A percentile compares a stretch with the other conserved stretches of the same genome.
phyloP scores from a whole-genome alignment of 2,888 invertebrate genomes.

The Teinopalpus imperialis region DNA sequence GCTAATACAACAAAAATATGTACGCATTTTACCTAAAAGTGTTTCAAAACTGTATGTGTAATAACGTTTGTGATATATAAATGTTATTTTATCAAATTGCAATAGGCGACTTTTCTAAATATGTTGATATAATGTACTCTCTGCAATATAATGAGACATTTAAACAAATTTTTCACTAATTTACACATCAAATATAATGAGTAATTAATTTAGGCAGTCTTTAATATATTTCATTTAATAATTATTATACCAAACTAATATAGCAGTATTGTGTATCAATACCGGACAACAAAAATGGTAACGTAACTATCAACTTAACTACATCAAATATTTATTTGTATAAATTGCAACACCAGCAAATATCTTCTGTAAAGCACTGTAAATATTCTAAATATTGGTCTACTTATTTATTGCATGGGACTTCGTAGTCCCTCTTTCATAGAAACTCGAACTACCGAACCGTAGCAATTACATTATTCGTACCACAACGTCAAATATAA shows the following conservation, averaged over 20 bases:
- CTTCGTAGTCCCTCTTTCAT: constrained; percentile 44
- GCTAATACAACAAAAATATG: constrained; percentile 77
- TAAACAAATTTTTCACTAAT: constrained; percentile 57
- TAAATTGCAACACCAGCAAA: constrained; percentile 71
- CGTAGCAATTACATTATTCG: constrained; percentile 50
- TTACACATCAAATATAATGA: constrained; percentile 67
- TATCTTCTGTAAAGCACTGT: constrained; percentile 71
- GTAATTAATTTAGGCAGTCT: constrained; percentile 81
- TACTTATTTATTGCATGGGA: constrained; percentile 75
- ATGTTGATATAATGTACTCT: constrained; percentile 31
- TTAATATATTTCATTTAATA: constrained; percentile 72
- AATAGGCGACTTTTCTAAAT: constrained; percentile 28
- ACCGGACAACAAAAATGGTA: constrained; percentile 72
- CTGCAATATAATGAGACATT: constrained; percentile 43
- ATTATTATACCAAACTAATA: constrained; percentile 63
- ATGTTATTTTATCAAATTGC: constrained; percentile 27
- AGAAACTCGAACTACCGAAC: constrained; percentile 56
- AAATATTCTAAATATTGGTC: constrained; percentile 80
- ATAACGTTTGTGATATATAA: constrained; percentile 31
- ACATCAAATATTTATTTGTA: constrained; percentile 59
- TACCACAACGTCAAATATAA: constrained; percentile 28
- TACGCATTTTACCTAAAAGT: constrained; percentile 55
- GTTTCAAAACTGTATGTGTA: constrained; percentile 30
- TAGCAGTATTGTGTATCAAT: constrained; percentile 65
- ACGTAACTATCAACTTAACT: constrained; percentile 68